A percentile compares a stretch with the other conserved stretches of the same genome.
Evolutionary conservation across 2,113 vertebrate species (phyloP).

Genomic region (Camelus dromedarius): DNA sequence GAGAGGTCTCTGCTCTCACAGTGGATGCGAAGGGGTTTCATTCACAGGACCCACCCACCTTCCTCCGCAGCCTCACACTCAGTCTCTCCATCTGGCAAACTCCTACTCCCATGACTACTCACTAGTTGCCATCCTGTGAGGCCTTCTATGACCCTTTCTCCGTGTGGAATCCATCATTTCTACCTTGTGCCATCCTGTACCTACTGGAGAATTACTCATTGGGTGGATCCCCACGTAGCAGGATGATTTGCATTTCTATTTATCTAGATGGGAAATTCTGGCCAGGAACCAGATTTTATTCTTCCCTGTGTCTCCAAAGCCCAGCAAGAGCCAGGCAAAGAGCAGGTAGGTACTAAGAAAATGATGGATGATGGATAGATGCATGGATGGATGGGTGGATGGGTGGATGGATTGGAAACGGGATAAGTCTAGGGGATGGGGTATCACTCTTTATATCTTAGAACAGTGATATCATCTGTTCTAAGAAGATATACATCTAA

Average conservation of each 20-base stretch:
- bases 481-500: neutral
- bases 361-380: neutral
- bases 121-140: neutral
- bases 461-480: neutral
- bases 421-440: neutral
- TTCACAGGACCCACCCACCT: neutral
- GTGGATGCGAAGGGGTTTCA: neutral
- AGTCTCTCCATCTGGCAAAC: neutral
- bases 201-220: neutral
- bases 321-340: neutral
- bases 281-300: neutral
- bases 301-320: neutral
- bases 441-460: neutral
- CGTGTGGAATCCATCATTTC: neutral
- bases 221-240: too few relatives aligned
- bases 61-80: neutral
- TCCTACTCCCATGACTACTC: neutral
- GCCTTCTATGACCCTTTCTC: neutral
- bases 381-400: neutral
- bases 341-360: neutral
- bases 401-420: neutral
- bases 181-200: neutral
- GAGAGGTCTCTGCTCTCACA: neutral
- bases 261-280: neutral
- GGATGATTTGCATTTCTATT: neutral